A percentile compares a stretch with the other conserved stretches of the same genome.
phyloP scores from a whole-genome alignment of 1,140 invertebrate genomes.

The Drosophila hydei region DNA sequence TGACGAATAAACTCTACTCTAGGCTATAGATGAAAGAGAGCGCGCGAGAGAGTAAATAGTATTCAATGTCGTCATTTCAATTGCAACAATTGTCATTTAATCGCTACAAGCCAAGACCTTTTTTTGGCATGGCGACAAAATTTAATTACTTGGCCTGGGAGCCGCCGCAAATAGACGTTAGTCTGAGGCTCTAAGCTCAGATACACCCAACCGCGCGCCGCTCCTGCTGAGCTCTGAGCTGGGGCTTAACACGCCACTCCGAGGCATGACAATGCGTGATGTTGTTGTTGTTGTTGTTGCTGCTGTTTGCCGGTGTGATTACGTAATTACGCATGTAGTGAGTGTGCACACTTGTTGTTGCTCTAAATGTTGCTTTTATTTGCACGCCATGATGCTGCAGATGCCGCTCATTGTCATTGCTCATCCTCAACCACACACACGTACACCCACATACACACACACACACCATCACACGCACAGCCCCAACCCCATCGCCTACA shows the following conservation, averaged over 20 bases:
- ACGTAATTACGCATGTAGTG: slow-evolving; percentile 46
- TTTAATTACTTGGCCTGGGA: slow-evolving; percentile 19
- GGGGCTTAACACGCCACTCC: slow-evolving; percentile 16
- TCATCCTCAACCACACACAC: neutral
- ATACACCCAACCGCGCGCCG: neutral
- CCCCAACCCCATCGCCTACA: slow-evolving; percentile 21
- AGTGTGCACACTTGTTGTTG: slow-evolving; percentile 43
- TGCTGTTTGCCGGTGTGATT: slow-evolving; percentile 28
- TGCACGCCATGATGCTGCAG: slow-evolving; percentile 58
- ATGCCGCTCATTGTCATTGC: slow-evolving; percentile 3
- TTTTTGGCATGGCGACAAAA: slow-evolving; percentile 10
- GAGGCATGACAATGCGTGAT: slow-evolving; percentile 32
- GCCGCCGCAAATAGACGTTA: slow-evolving; percentile 1
- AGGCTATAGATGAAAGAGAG: too few species aligned
- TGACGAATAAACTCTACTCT: too few species aligned
- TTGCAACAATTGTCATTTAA: slow-evolving; percentile 33
- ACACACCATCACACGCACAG: neutral
- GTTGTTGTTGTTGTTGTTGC: slow-evolving; percentile 1
- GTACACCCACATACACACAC: neutral
- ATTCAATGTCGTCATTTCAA: slow-evolving; percentile 3
- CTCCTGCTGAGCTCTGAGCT: slow-evolving; percentile 12
- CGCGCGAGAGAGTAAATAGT: too few species aligned
- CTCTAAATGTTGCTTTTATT: slow-evolving; percentile 73
- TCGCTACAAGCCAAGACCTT: slow-evolving; percentile 6
- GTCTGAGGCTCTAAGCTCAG: neutral